Conservation (phyloP, 35 echinoderm and acorn worm species). For the Eucidaris tribuloides region DNA sequence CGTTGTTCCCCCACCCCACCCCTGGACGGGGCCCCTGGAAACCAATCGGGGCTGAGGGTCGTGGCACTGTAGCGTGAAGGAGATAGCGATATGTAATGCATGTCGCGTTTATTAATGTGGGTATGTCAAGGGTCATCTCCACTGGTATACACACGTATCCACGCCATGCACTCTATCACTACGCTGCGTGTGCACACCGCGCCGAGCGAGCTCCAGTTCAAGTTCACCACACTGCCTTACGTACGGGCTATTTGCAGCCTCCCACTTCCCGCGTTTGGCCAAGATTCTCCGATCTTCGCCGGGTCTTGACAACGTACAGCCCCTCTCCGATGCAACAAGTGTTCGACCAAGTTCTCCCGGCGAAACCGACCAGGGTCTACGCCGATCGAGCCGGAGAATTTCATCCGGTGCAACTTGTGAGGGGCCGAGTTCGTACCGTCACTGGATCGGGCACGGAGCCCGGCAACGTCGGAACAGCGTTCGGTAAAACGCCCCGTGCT, state of each 20-base stretch:
- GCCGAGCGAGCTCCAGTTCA: slow-evolving; percentile 17
- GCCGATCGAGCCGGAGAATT: too few relatives aligned
- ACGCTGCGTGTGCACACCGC: background rate
- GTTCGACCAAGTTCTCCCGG: too few relatives aligned
- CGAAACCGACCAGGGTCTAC: too few relatives aligned
- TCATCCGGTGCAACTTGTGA: too few relatives aligned
- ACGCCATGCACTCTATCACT: slow-evolving; percentile 26
- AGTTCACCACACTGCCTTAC: slow-evolving; percentile 22
- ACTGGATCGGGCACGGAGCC: slow-evolving; percentile 7
- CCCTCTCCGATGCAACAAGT: slow-evolving; percentile 14
- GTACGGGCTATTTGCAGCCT: background rate
- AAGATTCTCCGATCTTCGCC: slow-evolving; percentile 12
- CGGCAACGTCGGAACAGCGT: background rate
- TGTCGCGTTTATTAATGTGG: slow-evolving; percentile 29
- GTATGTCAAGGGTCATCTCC: slow-evolving; percentile 29
- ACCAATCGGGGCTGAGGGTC: slow-evolving; percentile 18
- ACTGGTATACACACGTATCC: slow-evolving; percentile 25
- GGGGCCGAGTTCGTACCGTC: background rate
- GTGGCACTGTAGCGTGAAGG: slow-evolving; percentile 3
- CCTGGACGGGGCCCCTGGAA: slow-evolving; percentile 32
- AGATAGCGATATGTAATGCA: slow-evolving; percentile 38
- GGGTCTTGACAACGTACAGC: slow-evolving; percentile 22
- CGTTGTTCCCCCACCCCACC: too few relatives aligned
- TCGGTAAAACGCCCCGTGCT: too few relatives aligned
- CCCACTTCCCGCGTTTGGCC: background rate